Evolutionary conservation across 2,888 invertebrate genomes (phyloP), one percentile per base, ranked within the genome.

Genomic region (Phrixothrix hirtus): DNA sequence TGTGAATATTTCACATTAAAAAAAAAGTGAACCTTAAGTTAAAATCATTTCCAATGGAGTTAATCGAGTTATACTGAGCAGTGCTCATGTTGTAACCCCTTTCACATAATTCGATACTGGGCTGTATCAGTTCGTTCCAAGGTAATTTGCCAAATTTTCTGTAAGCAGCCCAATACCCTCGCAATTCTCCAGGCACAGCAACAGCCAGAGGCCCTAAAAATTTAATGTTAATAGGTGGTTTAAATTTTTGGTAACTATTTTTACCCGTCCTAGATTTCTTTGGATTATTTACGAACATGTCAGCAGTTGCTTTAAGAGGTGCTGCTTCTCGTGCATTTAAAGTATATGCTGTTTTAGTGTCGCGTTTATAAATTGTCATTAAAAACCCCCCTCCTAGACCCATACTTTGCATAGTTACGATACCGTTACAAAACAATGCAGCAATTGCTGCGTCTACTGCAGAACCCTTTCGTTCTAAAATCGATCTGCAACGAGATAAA

Each of bases 301-400:
- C 72, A 64, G 74, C 70, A 11, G 77, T 75, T 0, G 93, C 84
- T 0, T 76, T 80, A 1, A 72, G 74, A 0, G 92, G 90, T 0
- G 91, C 91, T 0, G 81, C 77, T 77, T 91, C 91, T 41, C 90
- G 79, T 0, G 90, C 88, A 71, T 88, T 85, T 41, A 92, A 65
- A 13, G 84, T 82, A 27, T 81, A 77, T 2, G 85, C 81, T 48
- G 71, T 78, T 4, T 79, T 72, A 4, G 77, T 80, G 31, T 70
- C 59, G 30, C 83, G 82, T 63, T 86, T 83, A 78, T 90, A 93
- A 53, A 89, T 80, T 1, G 88, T 88, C 73, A 89, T 85, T 25
- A 92, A 76, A 75, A 92, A 92, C 6, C 93, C 93, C 37, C 94
- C 93, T 5, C 93, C 92, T 9, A 93, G 76, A 0, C 93, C 92